Evolutionary conservation across 1,140 invertebrate species (phyloP), one percentile per base, ranked within the genome.

Genomic region (Drosophila sucinea): DNA sequence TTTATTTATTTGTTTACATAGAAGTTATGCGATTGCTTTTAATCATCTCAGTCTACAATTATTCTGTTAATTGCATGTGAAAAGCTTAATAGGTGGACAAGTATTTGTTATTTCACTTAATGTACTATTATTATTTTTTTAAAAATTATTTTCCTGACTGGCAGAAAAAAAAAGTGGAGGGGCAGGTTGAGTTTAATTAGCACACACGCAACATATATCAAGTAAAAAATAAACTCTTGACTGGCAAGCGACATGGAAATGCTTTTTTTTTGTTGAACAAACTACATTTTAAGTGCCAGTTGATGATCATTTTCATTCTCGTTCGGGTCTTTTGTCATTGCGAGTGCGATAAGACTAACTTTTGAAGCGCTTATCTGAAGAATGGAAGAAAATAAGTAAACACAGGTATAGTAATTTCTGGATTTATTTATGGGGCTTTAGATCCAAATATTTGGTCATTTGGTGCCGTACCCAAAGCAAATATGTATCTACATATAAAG

Each of bases 371-470:
- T 38, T 38, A 38, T 38, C 35, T 38, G 35, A 38, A 38, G 35
- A 38, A 38, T 11, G 10, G 11, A 38, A 10, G 3, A 6, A 27
- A 10, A 25, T 25, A 27, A 7, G 44, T 51, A 38, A 58, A 35
- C 51, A 32, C 11, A 44, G 67, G 81, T 86, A 86, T 86, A 73
- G 57, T 79, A 6, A 27, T 55, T 57, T 76, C 66, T 64, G 54
- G 61, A 67, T 61, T 77, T 73, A 84, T 84, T 80, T 84, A 83
- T 83, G 77, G 79, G 79, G 30, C 51, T 30, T 63, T 73, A 70
- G 67, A 85, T 70, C 56, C 70, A 78, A 85, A 85, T 84, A 80
- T 81, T 85, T 84, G 64, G 57, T 11, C 82, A 75, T 74, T 81
- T 17, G 17, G 74, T 78, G 82, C 74, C 74, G 81, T 66, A 38